Percentiles rank a stretch among this genome's conserved stretches.
These are phyloP conservation scores for Bombus sylvicola DNA, from an alignment of 1,140 invertebrate species.

Conservation along the genomic window DNA sequence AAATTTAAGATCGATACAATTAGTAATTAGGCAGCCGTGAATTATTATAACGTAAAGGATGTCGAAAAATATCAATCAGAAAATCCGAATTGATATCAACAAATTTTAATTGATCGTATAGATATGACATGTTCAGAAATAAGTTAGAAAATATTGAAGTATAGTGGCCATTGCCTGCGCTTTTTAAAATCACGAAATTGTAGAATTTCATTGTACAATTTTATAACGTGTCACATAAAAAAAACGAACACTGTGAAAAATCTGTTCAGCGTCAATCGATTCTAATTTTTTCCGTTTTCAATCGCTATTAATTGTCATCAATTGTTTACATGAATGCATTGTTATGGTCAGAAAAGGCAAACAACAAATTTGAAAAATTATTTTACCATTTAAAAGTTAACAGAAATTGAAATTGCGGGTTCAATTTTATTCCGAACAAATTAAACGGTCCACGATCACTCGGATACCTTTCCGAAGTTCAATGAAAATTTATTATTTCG, in stretches of 20 bases:
- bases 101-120: no score
- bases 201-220: neutral
- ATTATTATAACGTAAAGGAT: neutral
- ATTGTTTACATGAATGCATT: neutral
- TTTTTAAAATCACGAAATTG: no score
- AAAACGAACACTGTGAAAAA: neutral
- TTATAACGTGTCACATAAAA: neutral
- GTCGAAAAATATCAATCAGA: neutral
- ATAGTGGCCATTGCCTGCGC: no score
- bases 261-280: neutral
- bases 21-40: neutral
- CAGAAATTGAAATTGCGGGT: neutral
- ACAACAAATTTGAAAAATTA: neutral
- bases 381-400: neutral
- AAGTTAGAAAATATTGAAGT: no score
- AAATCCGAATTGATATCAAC: neutral
- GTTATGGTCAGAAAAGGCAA: no score
- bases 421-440: neutral
- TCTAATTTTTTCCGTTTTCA: neutral
- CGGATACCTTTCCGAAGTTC: neutral
- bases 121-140: no score
- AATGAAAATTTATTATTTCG: conserved; percentile 27
- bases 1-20: neutral
- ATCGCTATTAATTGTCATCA: neutral
- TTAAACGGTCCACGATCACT: neutral